phyloP scores from a whole-genome alignment of 92 coral and sea anemone genomes.

The Palythoa grandiflora region DNA sequence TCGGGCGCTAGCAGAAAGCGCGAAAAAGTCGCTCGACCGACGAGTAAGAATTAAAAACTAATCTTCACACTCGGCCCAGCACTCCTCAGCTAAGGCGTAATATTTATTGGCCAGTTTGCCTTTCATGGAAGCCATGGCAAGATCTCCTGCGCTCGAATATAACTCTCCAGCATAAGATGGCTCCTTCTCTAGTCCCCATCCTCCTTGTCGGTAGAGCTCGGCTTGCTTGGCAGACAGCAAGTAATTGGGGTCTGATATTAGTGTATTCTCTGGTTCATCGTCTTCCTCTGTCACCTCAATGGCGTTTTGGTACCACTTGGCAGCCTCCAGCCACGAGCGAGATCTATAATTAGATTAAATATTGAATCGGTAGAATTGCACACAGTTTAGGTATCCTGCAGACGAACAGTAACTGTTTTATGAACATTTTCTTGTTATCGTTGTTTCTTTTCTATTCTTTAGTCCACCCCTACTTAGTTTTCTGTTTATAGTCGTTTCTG shows the following conservation, averaged over 20 bases:
- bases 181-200: conserved; percentile 91
- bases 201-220: conserved; percentile 87
- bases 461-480: too few relatives aligned
- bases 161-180: conserved; percentile 89
- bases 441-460: too few relatives aligned
- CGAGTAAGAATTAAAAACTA: background rate
- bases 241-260: conserved; percentile 81
- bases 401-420: too few relatives aligned
- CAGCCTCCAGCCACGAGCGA: conserved; percentile 84
- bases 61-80: conserved; percentile 95
- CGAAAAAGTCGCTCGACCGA: too few relatives aligned
- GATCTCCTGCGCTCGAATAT: conserved; percentile 92
- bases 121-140: conserved; percentile 94
- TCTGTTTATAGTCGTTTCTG: too few relatives aligned
- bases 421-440: too few relatives aligned
- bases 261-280: conserved; percentile 79
- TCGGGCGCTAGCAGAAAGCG: too few relatives aligned
- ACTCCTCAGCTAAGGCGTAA: conserved; percentile 93
- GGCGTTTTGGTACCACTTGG: conserved; percentile 87
- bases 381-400: too few relatives aligned
- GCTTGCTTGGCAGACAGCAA: conserved; percentile 82
- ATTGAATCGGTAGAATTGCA: background rate
- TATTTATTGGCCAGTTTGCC: conserved; percentile 97
- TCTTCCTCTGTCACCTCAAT: conserved; percentile 81
- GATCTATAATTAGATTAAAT: conserved; percentile 46